These are phyloP conservation scores for Pterostichus madidus DNA, from an alignment of 2,888 invertebrate species.

Conservation along the genomic window DNA sequence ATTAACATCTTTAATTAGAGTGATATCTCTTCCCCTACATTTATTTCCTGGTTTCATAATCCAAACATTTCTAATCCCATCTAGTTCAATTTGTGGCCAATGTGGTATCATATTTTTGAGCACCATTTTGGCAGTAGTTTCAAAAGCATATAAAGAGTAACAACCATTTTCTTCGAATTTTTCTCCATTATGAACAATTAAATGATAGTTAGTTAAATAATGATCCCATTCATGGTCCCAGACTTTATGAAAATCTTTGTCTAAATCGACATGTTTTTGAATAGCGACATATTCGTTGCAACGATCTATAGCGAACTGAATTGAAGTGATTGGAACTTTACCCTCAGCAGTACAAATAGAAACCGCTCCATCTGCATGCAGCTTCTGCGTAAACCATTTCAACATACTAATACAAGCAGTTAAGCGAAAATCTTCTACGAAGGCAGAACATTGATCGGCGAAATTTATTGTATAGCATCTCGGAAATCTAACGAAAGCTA, in stretches of 20 bases:
- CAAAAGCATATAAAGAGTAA: constrained; percentile 71
- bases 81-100: constrained; percentile 91
- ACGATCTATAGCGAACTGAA: constrained; percentile 90
- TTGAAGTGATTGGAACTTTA: constrained; percentile 85
- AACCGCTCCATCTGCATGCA: constrained; percentile 80
- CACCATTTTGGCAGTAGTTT: constrained; percentile 81
- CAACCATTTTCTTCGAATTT: constrained; percentile 59
- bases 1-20: constrained; percentile 90
- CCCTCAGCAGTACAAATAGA: constrained; percentile 80
- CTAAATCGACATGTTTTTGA: constrained; percentile 87
- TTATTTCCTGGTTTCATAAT: constrained; percentile 97
- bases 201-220: constrained; percentile 85
- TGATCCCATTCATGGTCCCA: constrained; percentile 96
- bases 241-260: constrained; percentile 81
- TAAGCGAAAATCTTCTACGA: constrained; percentile 92
- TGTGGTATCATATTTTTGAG: constrained; percentile 84
- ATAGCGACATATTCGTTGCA: constrained; percentile 88
- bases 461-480: constrained; percentile 83
- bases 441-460: constrained; percentile 89
- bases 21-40: constrained; percentile 94
- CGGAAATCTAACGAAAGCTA: constrained; percentile 90
- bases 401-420: constrained; percentile 92
- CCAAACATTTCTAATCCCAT: constrained; percentile 94
- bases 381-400: constrained; percentile 85
- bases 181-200: constrained; percentile 83